Evolutionary conservation across 1,140 invertebrate genomes (phyloP), one percentile per base, ranked within the genome.

Genomic region (Sitophilus oryzae): DNA sequence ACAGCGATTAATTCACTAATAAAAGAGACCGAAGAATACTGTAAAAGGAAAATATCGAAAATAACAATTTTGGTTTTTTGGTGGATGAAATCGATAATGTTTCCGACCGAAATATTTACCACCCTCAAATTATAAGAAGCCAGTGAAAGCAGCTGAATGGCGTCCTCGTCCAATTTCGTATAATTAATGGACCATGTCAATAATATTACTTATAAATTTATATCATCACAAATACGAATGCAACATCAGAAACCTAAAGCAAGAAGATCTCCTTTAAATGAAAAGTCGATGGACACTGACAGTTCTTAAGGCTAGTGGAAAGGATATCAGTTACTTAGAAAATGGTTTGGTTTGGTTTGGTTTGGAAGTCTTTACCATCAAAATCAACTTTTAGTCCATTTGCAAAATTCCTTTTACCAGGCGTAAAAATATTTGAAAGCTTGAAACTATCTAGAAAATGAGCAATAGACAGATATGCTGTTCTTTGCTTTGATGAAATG

Each of bases 291-390:
- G 20, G 25, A 50, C 8, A 30, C 57, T 21, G 30, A 40, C 3
- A 16, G n/a, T 60, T 35, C 41, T 53, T 15, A 62, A 62, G 47
- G 34, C 52, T 10, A 56, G 53, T 43, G 25, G 44, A 62, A 54
- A 44, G 53, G 42, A 9, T 62, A 57, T 47, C 55, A 18, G 59
- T 62, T 41, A 35, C 37, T 9, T 41, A n/a, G n/a, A n/a, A n/a
- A n/a, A n/a, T n/a, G n/a, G n/a, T n/a, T n/a, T n/a, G n/a, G n/a
- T n/a, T n/a, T n/a, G n/a, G n/a, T n/a, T n/a, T n/a, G n/a, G n/a
- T n/a, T n/a, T n/a, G n/a, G n/a, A n/a, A n/a, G n/a, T n/a, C n/a
- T n/a, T n/a, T 60, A 35, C 60, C 58, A 14, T 53, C 53, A 21
- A 45, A 38, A 23, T 30, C 10, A 47, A 62, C 54, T n/a, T 6